These are phyloP conservation scores for Teleogryllus occipitalis DNA, from an alignment of 1,140 invertebrate species.

Conservation along the genomic window DNA sequence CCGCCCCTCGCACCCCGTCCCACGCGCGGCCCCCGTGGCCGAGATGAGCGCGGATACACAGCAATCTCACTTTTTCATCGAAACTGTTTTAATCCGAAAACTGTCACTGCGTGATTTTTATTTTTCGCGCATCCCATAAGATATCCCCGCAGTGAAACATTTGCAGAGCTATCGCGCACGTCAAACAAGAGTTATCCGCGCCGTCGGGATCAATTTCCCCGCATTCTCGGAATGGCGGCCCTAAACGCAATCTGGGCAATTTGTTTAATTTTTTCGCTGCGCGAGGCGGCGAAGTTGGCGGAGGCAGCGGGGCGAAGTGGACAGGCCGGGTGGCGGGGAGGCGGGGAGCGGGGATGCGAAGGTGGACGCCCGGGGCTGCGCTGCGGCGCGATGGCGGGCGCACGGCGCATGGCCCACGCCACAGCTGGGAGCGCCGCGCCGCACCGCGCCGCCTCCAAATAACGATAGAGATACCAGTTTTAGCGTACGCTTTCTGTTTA, in stretches of 20 bases:
- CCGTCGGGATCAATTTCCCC: slow-evolving; percentile 7
- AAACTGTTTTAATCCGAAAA: slow-evolving; percentile 20
- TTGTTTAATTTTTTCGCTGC: slow-evolving; percentile 1
- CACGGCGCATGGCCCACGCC: too few species aligned
- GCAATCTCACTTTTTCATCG: slow-evolving; percentile 20
- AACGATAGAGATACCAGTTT: too few species aligned
- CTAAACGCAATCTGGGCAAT: not conserved
- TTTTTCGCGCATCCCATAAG: slow-evolving; percentile 19
- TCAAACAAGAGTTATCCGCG: slow-evolving; percentile 17
- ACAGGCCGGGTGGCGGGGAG: not conserved
- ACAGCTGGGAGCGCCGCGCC: too few species aligned
- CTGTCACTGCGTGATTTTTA: slow-evolving; percentile 19
- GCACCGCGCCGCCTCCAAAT: too few species aligned
- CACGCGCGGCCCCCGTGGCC: not conserved
- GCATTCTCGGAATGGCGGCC: slow-evolving; percentile 2
- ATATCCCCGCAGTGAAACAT: slow-evolving; percentile 12
- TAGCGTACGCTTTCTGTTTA: too few species aligned
- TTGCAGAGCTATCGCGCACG: slow-evolving; percentile 8
- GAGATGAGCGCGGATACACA: not conserved
- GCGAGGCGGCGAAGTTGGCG: not conserved
- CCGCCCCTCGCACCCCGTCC: not conserved
- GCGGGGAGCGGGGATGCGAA: too few species aligned
- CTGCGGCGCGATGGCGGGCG: too few species aligned
- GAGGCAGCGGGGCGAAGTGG: not conserved
- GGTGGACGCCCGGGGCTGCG: too few species aligned